These are phyloP conservation scores for Aphis craccivora DNA, from an alignment of 1,140 invertebrate species.

Conservation along the genomic window DNA sequence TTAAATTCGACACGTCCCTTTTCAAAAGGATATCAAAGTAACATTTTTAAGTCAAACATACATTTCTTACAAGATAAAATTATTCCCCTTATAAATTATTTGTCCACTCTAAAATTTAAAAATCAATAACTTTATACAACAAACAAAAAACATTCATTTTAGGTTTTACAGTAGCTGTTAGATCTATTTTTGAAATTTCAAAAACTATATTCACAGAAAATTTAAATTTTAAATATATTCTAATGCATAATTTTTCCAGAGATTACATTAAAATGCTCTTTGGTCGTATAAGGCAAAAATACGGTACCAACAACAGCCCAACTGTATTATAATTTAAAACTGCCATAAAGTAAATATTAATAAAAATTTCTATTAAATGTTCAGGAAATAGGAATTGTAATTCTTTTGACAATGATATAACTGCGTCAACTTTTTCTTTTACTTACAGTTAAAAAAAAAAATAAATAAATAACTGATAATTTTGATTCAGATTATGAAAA, in stretches of 20 bases:
- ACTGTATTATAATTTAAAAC: background rate
- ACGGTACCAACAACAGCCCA: background rate
- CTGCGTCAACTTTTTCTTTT: background rate
- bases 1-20: background rate
- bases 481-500: background rate
- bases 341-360: slow-evolving; percentile 13
- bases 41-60: background rate
- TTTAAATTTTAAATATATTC: background rate
- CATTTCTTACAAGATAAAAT: background rate
- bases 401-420: background rate
- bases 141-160: background rate
- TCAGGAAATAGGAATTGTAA: background rate
- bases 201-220: background rate
- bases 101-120: background rate
- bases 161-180: background rate
- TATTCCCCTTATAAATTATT: background rate
- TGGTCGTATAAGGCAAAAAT: background rate
- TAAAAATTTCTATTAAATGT: background rate
- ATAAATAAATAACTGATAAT: background rate
- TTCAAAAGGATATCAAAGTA: background rate
- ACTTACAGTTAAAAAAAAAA: background rate
- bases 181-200: background rate
- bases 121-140: background rate
- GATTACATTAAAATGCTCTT: background rate
- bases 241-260: background rate